phyloP scores from a whole-genome alignment of 2,113 vertebrate genomes.

The Pterocles orientalis region DNA sequence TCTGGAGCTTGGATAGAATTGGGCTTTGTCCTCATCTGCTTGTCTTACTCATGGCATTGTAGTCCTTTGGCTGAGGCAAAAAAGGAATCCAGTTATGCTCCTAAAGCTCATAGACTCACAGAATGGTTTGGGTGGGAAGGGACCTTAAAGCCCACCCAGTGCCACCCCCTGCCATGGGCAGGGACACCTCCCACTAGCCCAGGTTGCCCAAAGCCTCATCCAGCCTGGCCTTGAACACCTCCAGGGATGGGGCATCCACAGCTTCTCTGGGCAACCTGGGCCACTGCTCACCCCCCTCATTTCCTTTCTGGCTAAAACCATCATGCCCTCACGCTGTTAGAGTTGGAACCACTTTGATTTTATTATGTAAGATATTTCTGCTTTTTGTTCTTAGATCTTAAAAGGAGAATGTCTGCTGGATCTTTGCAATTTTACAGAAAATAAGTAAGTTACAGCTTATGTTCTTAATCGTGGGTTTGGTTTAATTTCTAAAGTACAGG shows the following conservation, averaged over 20 bases:
- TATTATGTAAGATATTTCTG: neutral
- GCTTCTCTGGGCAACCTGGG: too few relatives aligned
- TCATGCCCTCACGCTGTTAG: neutral
- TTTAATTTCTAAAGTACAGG: neutral
- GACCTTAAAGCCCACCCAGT: too few relatives aligned
- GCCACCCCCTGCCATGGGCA: too few relatives aligned
- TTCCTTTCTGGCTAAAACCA: neutral
- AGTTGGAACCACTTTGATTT: neutral
- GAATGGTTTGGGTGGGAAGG: too few relatives aligned
- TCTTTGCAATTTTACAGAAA: conserved; percentile 90
- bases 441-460: conserved; percentile 82
- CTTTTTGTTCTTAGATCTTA: conserved; percentile 82
- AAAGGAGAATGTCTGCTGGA: conserved; percentile 90
- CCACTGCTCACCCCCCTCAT: too few relatives aligned
- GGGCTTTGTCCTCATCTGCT: neutral
- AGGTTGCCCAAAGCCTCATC: too few relatives aligned
- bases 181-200: too few relatives aligned
- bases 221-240: too few relatives aligned
- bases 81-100: neutral
- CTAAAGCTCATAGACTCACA: neutral
- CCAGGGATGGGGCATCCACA: too few relatives aligned
- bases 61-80: neutral
- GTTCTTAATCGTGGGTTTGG: neutral
- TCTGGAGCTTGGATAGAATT: neutral
- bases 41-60: neutral